phyloP scores from a whole-genome alignment of 2,113 vertebrate genomes.

The Corythoichthys intestinalis region DNA sequence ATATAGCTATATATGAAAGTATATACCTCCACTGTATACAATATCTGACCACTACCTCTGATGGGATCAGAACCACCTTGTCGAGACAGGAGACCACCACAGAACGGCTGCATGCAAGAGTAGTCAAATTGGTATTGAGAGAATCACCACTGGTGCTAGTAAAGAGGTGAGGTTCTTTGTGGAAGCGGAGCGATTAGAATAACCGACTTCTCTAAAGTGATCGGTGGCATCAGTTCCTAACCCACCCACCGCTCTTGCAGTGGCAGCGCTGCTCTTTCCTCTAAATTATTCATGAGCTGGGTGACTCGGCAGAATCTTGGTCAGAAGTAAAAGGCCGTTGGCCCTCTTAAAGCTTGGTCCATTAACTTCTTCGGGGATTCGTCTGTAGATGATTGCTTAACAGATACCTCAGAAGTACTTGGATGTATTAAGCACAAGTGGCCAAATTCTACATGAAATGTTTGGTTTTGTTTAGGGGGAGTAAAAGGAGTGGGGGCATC shows the following conservation, averaged over 20 bases:
- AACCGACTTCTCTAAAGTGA: conserved; percentile 46
- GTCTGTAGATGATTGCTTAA: conserved; percentile 70
- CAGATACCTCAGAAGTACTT: conserved; percentile 65
- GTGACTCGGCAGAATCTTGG: conserved; percentile 62
- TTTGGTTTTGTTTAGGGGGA: conserved; percentile 24
- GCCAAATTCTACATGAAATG: conserved; percentile 60
- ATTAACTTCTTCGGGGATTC: conserved; percentile 77
- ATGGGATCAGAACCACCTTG: conserved; percentile 52
- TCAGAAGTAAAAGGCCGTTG: conserved; percentile 64
- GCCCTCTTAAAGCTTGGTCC: conserved; percentile 79
- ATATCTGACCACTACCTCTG: conserved; percentile 55
- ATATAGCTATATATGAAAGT: conserved; percentile 69
- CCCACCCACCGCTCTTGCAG: conserved; percentile 29
- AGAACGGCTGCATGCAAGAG: conserved; percentile 69
- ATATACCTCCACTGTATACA: conserved; percentile 73
- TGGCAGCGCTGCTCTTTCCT: conserved; percentile 54
- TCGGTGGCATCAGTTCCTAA: conserved; percentile 43
- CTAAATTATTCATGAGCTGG: conserved; percentile 63
- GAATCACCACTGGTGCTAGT: conserved; percentile 48
- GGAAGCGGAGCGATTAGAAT: conserved; percentile 42
- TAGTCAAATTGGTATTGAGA: conserved; percentile 50
- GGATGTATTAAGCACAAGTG: conserved; percentile 68
- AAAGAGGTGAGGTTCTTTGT: conserved; percentile 37
- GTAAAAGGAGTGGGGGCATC: conserved; percentile 12
- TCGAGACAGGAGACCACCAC: conserved; percentile 57